A percentile compares a stretch with the other conserved stretches of the same genome.
Conservation (phyloP, 2,888 invertebrate genomes). For the Alloplasta piceator region DNA sequence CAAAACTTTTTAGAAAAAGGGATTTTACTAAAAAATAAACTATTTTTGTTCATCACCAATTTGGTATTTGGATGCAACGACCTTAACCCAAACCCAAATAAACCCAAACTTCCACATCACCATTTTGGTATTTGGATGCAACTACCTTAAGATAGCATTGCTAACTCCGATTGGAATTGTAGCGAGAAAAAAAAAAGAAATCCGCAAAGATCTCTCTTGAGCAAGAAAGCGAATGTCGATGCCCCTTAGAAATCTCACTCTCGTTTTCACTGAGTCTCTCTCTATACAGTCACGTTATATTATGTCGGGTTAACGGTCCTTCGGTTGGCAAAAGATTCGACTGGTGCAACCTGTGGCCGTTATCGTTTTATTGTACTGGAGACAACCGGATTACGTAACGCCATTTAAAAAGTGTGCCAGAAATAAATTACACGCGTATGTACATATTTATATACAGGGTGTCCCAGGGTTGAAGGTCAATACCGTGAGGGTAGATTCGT, state of each 20-base stretch:
- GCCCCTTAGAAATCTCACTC: conserved; percentile 49
- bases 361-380: conserved; percentile 40
- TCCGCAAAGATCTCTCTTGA: conserved; percentile 12
- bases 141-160: too few relatives aligned
- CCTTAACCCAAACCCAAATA: too few relatives aligned
- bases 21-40: too few relatives aligned
- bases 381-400: conserved; percentile 53
- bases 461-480: too few relatives aligned
- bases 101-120: too few relatives aligned
- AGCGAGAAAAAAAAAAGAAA: neutral
- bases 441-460: conserved; percentile 10
- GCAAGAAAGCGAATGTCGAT: conserved; percentile 54
- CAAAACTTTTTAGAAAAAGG: too few relatives aligned
- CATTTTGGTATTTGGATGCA: too few relatives aligned
- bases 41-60: too few relatives aligned
- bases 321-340: conserved; percentile 37
- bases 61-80: too few relatives aligned
- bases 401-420: conserved; percentile 49
- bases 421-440: conserved; percentile 10
- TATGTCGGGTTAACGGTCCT: conserved; percentile 52
- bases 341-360: conserved; percentile 57
- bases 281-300: conserved; percentile 11
- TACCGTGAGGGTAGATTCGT: too few relatives aligned
- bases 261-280: conserved; percentile 47
- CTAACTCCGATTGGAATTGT: too few relatives aligned